Evolutionary conservation across 2,888 invertebrate species (phyloP).

Genomic region (Acleris cristana): DNA sequence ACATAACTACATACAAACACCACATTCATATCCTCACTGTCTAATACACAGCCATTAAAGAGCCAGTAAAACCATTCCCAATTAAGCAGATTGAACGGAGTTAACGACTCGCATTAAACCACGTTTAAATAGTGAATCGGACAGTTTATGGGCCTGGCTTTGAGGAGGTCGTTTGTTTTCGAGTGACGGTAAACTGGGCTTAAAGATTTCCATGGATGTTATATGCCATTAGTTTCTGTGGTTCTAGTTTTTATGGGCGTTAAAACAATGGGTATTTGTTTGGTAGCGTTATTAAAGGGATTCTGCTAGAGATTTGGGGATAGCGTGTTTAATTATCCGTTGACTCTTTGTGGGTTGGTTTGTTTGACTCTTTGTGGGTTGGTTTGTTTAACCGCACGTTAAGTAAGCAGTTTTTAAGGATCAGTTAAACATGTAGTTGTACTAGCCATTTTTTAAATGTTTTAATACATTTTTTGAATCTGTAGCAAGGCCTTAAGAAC

Average conservation of each 20-base stretch:
- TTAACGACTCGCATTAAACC: constrained; percentile 73
- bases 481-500: too few relatives aligned
- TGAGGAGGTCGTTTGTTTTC: constrained; percentile 63
- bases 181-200: constrained; percentile 39
- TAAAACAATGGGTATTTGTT: constrained; percentile 14
- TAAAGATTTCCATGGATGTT: constrained; percentile 32
- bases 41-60: constrained; percentile 53
- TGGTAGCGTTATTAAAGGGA: constrained; percentile 1
- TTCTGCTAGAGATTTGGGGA: too few relatives aligned
- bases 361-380: too few relatives aligned
- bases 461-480: too few relatives aligned
- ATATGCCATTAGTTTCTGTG: constrained; percentile 21
- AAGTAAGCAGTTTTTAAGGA: too few relatives aligned
- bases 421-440: too few relatives aligned
- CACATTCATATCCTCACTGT: constrained; percentile 12
- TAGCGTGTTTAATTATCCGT: too few relatives aligned
- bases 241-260: constrained; percentile 18
- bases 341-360: too few relatives aligned
- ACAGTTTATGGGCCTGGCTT: constrained; percentile 69
- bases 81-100: constrained; percentile 79
- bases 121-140: constrained; percentile 76
- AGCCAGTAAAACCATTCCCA: constrained; percentile 71
- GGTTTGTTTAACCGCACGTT: too few relatives aligned
- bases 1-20: constrained; percentile 6
- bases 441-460: too few relatives aligned